phyloP scores from a whole-genome alignment of 2,888 invertebrate genomes.

The Cyaniris semiargus region DNA sequence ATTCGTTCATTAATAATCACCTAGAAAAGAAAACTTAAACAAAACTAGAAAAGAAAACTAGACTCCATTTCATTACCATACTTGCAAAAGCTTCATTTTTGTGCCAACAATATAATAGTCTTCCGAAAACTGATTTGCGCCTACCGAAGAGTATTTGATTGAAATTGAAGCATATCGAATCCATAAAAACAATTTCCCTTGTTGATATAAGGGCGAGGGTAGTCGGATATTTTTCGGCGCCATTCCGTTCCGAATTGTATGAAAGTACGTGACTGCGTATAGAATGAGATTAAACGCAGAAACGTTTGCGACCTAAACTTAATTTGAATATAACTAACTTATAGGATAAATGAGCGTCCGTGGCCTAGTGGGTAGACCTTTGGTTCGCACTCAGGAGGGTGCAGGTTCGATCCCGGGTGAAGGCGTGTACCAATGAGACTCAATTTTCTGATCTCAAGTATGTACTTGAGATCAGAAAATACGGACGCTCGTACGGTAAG shows the following conservation, averaged over 20 bases:
- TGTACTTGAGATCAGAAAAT: too few species aligned
- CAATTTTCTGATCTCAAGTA: too few species aligned
- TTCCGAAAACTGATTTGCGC: slow-evolving; percentile 44
- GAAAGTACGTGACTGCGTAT: slow-evolving; percentile 67
- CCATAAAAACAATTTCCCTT: slow-evolving; percentile 76
- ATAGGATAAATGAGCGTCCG: too few species aligned
- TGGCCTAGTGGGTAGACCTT: too few species aligned
- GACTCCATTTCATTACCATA: not conserved
- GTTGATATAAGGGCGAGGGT: slow-evolving; percentile 62
- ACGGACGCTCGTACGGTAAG: too few species aligned
- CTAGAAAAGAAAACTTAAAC: too few species aligned
- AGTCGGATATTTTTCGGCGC: slow-evolving; percentile 61
- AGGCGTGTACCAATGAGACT: too few species aligned
- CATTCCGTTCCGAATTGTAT: slow-evolving; percentile 60
- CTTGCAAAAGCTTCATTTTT: not conserved
- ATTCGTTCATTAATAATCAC: too few species aligned
- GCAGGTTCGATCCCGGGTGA: too few species aligned
- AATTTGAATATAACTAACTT: slow-evolving; percentile 31
- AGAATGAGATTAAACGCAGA: slow-evolving; percentile 55
- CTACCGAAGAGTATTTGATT: slow-evolving; percentile 64
- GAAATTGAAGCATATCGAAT: slow-evolving; percentile 76
- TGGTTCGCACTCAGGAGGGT: too few species aligned
- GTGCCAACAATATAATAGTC: not conserved
- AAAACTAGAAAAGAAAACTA: too few species aligned
- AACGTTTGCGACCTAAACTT: not conserved